Conservation (phyloP, 2,797 vertebrate species). For the Lutjanus campechanus region DNA sequence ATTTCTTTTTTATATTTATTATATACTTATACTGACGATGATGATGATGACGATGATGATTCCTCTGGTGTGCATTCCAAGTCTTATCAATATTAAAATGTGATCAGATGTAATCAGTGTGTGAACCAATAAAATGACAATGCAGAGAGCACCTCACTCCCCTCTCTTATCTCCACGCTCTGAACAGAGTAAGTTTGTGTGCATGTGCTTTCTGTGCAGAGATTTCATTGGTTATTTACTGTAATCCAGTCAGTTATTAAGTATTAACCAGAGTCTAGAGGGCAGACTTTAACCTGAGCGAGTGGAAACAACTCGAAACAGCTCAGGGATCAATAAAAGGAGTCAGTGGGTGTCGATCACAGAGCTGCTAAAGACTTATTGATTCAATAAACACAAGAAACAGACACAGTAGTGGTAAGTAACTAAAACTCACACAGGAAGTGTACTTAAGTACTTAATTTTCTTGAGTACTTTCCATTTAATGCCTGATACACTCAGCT, state of each 20-base stretch:
- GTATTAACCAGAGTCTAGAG: slow-evolving; percentile 3
- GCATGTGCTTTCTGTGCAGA: background rate
- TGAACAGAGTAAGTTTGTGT: background rate
- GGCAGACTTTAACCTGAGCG: slow-evolving; percentile 29
- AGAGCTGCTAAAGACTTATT: no score
- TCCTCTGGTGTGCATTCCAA: slow-evolving; percentile 72
- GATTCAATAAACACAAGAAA: background rate
- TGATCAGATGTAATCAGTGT: slow-evolving; percentile 84
- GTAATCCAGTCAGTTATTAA: background rate
- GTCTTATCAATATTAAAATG: slow-evolving; percentile 76
- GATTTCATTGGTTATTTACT: background rate
- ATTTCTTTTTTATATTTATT: slow-evolving; percentile 41
- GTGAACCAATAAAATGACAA: slow-evolving; percentile 82
- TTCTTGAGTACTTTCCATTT: no score
- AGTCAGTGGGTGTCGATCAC: background rate
- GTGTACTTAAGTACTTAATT: background rate
- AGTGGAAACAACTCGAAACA: background rate
- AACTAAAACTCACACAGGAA: no score
- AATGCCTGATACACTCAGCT: no score
- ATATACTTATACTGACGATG: slow-evolving; percentile 60
- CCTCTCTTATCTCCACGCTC: slow-evolving; percentile 6
- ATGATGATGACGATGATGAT: slow-evolving; percentile 62
- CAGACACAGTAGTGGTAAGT: background rate
- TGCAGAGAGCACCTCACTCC: slow-evolving; percentile 27
- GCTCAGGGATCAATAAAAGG: background rate